Base-by-base conservation (phyloP, 2,888 invertebrate genomes). In the Leptinotarsa haldemani region DNA sequence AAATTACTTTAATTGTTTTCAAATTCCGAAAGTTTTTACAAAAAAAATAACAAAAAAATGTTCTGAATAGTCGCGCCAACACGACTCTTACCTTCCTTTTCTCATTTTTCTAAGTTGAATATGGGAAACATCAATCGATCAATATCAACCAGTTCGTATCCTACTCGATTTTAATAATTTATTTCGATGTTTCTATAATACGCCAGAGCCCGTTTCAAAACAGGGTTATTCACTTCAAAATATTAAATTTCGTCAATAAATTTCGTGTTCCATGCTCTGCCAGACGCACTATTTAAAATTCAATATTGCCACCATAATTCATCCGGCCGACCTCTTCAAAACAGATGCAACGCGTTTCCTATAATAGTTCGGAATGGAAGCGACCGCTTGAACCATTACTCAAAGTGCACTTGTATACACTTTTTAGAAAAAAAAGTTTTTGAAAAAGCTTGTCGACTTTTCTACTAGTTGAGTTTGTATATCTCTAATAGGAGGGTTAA, bases 261-360 rank as follows among this genome's bases (percentile, higher is more conserved):
- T 74, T 71, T 68, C 53, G 64, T 71, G 65, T 56, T 71, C 66
- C 61, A 67, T 56, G 47, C 53, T 30, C 22, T 48, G 67, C 74
- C 74, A 74, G 74, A 74, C 71, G 52, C 66, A 61, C 67, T 58
- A 61, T 67, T 79, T 76, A 68, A 69, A 69, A 74, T 67, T 48
- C 65, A 71, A 66, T 58, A 68, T 71, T 70, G 73, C 75, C 65
- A 47, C 13, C 65, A 71, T 77, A 75, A 77, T 58, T 77, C 66
- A 75, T 58, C 56, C 67, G 53, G 70, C 67, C 71, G 72, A 71
- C 69, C 77, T 75, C 75, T 77, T 74, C 73, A 77, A 74, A 75
- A 72, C 77, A 77, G 75, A 77, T 77, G 77, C 72, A 61, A 75
- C 67, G 40, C 40, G 69, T 61, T 65, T 71, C 68, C 58, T 53